phyloP scores from a whole-genome alignment of 2,888 invertebrate genomes.

The Tetanocera ferruginea region DNA sequence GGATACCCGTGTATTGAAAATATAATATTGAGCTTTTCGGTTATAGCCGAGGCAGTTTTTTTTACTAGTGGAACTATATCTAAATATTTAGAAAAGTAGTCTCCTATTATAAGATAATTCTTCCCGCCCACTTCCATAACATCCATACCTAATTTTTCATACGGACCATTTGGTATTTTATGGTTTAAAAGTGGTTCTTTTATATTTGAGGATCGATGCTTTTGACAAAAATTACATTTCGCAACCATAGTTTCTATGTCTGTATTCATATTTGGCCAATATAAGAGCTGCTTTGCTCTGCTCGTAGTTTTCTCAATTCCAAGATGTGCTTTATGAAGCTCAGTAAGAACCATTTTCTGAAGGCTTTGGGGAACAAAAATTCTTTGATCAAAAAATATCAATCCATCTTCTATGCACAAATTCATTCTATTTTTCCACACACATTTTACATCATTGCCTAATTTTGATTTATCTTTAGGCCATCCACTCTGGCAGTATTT shows the following conservation, averaged over 20 bases:
- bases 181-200: conserved; percentile 45
- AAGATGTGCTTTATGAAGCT: conserved; percentile 53
- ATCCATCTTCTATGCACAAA: background rate
- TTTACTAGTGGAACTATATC: conserved; percentile 42
- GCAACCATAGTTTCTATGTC: conserved; percentile 48
- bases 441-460: conserved; percentile 26
- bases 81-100: conserved; percentile 49
- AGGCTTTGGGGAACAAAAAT: conserved; percentile 42
- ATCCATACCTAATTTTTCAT: conserved; percentile 56
- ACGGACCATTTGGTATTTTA: conserved; percentile 44
- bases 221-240: conserved; percentile 43
- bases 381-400: conserved; percentile 44
- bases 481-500: too few relatives aligned
- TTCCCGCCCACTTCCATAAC: conserved; percentile 51
- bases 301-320: conserved; percentile 53
- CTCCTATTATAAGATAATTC: conserved; percentile 39
- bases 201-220: conserved; percentile 33
- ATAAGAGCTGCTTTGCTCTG: conserved; percentile 50
- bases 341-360: conserved; percentile 44
- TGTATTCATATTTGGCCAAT: conserved; percentile 51
- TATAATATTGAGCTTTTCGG: conserved; percentile 42
- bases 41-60: conserved; percentile 46
- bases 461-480: conserved; percentile 32
- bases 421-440: conserved; percentile 40
- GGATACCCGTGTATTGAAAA: conserved; percentile 34